phyloP scores from a whole-genome alignment of 2,888 invertebrate species.

The Papilio demoleus region DNA sequence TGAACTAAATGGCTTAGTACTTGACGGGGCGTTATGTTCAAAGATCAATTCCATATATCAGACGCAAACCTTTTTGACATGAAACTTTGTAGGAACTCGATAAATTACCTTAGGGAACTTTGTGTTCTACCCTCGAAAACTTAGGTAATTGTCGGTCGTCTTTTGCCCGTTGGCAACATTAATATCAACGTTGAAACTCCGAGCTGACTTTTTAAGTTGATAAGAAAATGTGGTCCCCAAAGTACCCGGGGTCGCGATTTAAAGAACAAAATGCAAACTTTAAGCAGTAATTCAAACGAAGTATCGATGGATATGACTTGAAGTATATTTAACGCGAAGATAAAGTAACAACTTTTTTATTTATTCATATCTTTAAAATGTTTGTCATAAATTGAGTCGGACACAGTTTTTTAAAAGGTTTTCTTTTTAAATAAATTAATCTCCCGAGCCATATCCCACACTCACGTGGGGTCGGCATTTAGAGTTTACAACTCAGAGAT shows the following conservation, averaged over 20 bases:
- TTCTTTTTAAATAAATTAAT: too few species aligned
- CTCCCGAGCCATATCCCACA: too few species aligned
- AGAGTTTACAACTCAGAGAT: too few species aligned
- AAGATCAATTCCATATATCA: slow-evolving; percentile 41
- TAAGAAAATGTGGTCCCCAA: slow-evolving; percentile 39
- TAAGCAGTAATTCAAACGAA: slow-evolving; percentile 26
- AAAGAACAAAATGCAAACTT: slow-evolving; percentile 35
- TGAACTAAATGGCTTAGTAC: slow-evolving; percentile 3
- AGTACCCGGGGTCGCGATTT: slow-evolving; percentile 27
- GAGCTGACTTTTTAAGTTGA: slow-evolving; percentile 40
- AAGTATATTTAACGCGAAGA: background rate
- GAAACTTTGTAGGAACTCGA: slow-evolving; percentile 54
- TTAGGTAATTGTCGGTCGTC: slow-evolving; percentile 49
- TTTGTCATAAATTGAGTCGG: too few species aligned
- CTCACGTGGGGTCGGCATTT: too few species aligned
- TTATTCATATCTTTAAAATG: background rate
- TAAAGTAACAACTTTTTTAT: background rate
- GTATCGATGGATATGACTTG: slow-evolving; percentile 6
- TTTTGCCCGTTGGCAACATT: slow-evolving; percentile 41
- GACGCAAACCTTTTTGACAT: slow-evolving; percentile 49
- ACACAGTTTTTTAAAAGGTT: too few species aligned
- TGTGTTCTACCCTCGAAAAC: slow-evolving; percentile 49
- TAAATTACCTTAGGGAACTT: slow-evolving; percentile 62
- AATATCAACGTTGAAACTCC: slow-evolving; percentile 41
- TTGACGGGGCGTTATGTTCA: slow-evolving; percentile 31